Evolutionary conservation across 1,140 invertebrate genomes (phyloP).

Genomic region (Cyrtorhinus lividipennis): DNA sequence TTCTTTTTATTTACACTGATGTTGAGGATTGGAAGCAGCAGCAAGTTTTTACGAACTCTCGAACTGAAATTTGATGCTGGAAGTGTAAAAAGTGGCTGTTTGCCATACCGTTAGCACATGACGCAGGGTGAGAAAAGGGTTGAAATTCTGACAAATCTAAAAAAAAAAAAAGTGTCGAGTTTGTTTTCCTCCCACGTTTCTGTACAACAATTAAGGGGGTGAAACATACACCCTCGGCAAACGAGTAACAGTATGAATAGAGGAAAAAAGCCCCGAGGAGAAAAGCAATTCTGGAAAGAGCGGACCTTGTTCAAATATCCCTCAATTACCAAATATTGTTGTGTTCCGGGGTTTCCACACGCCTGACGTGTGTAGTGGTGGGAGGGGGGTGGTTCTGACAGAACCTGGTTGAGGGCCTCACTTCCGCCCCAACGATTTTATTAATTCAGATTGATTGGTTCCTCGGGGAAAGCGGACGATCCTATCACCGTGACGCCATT

Average conservation of each 20-base stretch:
- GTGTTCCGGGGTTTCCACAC: not conserved
- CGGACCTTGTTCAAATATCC: not conserved
- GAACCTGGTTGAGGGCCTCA: not conserved
- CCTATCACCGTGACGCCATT: no score
- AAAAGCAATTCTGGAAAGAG: not conserved
- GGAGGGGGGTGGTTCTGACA: not conserved
- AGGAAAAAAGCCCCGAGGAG: not conserved
- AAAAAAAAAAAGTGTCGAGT: no score
- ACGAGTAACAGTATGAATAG: not conserved
- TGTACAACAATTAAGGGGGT: not conserved
- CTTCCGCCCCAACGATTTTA: not conserved
- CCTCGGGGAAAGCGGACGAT: no score
- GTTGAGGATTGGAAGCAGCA: no score
- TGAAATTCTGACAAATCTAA: no score
- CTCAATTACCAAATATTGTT: conserved; percentile 2
- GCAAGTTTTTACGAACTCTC: no score
- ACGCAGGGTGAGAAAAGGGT: no score
- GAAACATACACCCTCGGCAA: not conserved
- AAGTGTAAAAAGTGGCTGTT: no score
- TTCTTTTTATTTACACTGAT: no score
- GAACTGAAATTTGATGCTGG: no score
- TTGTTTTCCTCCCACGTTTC: no score
- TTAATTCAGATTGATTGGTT: conserved; percentile 5
- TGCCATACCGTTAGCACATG: no score
- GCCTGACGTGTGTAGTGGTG: not conserved